These are phyloP conservation scores for Dendropsophus ebraccatus DNA, from an alignment of 2,113 vertebrate species.

Conservation along the genomic window DNA sequence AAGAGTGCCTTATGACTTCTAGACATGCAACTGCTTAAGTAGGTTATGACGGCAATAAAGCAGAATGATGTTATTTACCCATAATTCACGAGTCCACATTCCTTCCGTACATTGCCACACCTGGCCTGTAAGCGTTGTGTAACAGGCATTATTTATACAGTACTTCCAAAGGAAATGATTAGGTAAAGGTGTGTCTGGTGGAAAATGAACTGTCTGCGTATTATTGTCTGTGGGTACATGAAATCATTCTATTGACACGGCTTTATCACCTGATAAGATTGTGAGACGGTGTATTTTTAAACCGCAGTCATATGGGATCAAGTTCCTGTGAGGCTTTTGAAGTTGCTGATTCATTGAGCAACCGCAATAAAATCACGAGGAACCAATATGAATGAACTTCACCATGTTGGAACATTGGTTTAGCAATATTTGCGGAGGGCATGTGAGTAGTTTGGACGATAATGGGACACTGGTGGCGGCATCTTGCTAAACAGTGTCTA, in stretches of 20 bases:
- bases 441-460: background rate
- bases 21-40: slow-evolving; percentile 42
- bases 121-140: slow-evolving; percentile 33
- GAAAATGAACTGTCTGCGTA: slow-evolving; percentile 50
- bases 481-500: background rate
- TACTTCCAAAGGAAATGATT: slow-evolving; percentile 53
- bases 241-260: slow-evolving; percentile 49
- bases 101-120: slow-evolving; percentile 40
- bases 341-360: slow-evolving; percentile 47
- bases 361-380: slow-evolving; percentile 19
- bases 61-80: slow-evolving; percentile 18
- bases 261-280: slow-evolving; percentile 55
- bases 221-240: slow-evolving; percentile 43
- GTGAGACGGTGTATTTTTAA: slow-evolving; percentile 46
- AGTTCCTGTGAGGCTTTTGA: background rate
- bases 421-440: slow-evolving; percentile 42
- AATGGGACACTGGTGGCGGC: background rate
- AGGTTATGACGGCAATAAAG: slow-evolving; percentile 53
- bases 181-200: slow-evolving; percentile 48
- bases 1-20: slow-evolving; percentile 3
- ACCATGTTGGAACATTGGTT: slow-evolving; percentile 9
- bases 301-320: background rate
- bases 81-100: slow-evolving; percentile 36
- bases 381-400: slow-evolving; percentile 20
- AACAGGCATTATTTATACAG: slow-evolving; percentile 42